Evolutionary conservation across 23 tunicate genomes (phyloP), one percentile per base, ranked within the genome.

Genomic region (Phallusia fumigata): DNA sequence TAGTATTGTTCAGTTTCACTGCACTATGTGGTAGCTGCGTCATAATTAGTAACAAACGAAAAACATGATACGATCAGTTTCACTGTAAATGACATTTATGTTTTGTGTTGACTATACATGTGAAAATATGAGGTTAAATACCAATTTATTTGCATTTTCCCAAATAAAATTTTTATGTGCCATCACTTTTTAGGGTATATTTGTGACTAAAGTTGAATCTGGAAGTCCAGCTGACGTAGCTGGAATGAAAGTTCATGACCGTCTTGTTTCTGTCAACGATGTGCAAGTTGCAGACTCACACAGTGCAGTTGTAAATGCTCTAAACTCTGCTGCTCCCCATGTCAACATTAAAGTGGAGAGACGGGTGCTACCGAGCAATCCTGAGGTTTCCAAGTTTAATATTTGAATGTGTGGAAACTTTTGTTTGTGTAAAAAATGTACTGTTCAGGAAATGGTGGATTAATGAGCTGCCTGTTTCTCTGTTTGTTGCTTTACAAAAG

Each of bases 221-320:
- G 80, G 75, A 0, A 74, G 87, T 40, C 91, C 91, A 0, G 97
- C 97, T 13, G 79, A 79, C 19, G 19, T 74, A 30, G 91, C 91
- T 31, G 97, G 97, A 18, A 81, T 92, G 16, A 74, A 83, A 65
- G 82, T 84, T 36, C 92, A 84, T 52, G 97, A 92, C 73, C 97
- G 97, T 26, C 80, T 92, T 15, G 65, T 92, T 11, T 86, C 77
- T 22, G 83, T 92, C 11, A 92, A 92, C 78, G 64, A 79, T 32
- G 44, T 73, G 2, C 65, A 84, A 13, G 83, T 92, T 72, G 77
- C 84, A 0, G 80, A 87, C 32, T 84, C 84, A 31, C 97, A 92
- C 52, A 65, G 80, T 0, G 73, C 82, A 32, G 97, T 84, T 30
- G 91, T 87, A 30, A 52, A 52, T 28, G 91, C 87, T 34, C 32